Percentiles rank a stretch among this genome's conserved stretches.
These are phyloP conservation scores for Cheilosia urbana DNA, from an alignment of 2,888 invertebrate species.

Conservation along the genomic window DNA sequence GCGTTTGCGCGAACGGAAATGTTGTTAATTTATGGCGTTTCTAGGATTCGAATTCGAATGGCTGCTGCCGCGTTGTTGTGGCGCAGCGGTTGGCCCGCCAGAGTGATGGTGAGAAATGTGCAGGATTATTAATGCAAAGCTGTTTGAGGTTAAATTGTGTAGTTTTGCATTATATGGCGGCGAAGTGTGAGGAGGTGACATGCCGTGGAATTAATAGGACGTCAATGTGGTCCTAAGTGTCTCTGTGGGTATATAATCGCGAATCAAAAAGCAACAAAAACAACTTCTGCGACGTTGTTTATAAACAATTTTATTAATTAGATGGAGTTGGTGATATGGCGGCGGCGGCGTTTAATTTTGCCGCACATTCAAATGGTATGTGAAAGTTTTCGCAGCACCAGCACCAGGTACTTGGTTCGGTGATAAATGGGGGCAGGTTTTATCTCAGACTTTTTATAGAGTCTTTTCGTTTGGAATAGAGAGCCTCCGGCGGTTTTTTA, in stretches of 20 bases:
- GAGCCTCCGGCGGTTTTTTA: not conserved
- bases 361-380: conserved; percentile 38
- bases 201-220: conserved; percentile 56
- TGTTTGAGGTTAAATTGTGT: conserved; percentile 54
- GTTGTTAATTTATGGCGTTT: conserved; percentile 68
- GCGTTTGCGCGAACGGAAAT: conserved; percentile 69
- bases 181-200: conserved; percentile 40
- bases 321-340: conserved; percentile 40
- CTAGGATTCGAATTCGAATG: conserved; percentile 60
- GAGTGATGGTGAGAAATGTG: conserved; percentile 54
- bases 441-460: conserved; percentile 12
- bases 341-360: conserved; percentile 33
- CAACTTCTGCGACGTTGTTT: conserved; percentile 39
- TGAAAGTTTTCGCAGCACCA: conserved; percentile 52
- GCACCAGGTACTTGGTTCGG: conserved; percentile 3
- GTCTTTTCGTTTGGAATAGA: conserved; percentile 1
- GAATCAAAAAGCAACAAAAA: conserved; percentile 15
- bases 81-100: conserved; percentile 1
- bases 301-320: conserved; percentile 68
- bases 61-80: conserved; percentile 25
- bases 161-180: conserved; percentile 36
- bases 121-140: conserved; percentile 65
- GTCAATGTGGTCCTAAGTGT: conserved; percentile 52
- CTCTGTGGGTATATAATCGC: conserved; percentile 24
- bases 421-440: conserved; percentile 51